A percentile compares a stretch with the other conserved stretches of the same genome.
phyloP scores from a whole-genome alignment of 2,797 vertebrate genomes.

The Capromys pilorides region DNA sequence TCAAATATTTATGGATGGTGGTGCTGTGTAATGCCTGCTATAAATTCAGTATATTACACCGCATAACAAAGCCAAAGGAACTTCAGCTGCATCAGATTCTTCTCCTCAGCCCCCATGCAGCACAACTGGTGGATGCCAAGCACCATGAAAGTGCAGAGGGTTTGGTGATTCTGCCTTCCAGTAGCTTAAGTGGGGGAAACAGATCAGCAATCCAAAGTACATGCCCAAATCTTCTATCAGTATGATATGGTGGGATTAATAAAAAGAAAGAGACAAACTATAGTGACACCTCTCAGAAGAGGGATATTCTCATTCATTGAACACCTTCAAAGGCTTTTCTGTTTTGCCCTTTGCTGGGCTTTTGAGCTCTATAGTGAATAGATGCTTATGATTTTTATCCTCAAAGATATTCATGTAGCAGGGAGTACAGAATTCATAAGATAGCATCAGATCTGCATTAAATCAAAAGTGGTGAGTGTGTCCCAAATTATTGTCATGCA shows the following conservation, averaged over 20 bases:
- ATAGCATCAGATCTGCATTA: background rate
- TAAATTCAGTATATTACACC: constrained; percentile 3
- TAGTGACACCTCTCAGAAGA: background rate
- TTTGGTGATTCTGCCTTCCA: background rate
- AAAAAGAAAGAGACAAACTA: background rate
- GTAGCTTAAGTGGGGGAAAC: background rate
- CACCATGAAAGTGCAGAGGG: background rate
- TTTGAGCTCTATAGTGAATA: background rate
- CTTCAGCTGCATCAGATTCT: background rate
- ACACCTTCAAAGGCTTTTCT: background rate
- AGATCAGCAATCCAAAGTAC: background rate
- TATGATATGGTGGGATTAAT: background rate
- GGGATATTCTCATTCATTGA: background rate
- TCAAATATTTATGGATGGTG: background rate
- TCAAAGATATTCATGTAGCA: background rate
- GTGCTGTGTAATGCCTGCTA: background rate
- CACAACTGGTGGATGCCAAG: background rate
- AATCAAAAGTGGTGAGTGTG: background rate
- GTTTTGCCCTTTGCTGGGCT: background rate
- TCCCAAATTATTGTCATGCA: background rate
- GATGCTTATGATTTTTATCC: background rate
- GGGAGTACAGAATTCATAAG: background rate
- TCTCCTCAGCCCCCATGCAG: background rate
- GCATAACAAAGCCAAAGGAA: constrained; percentile 17
- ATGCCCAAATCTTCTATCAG: too few species aligned